These are phyloP conservation scores for Zingel zingel DNA, from an alignment of 2,113 vertebrate genomes.

Conservation along the genomic window DNA sequence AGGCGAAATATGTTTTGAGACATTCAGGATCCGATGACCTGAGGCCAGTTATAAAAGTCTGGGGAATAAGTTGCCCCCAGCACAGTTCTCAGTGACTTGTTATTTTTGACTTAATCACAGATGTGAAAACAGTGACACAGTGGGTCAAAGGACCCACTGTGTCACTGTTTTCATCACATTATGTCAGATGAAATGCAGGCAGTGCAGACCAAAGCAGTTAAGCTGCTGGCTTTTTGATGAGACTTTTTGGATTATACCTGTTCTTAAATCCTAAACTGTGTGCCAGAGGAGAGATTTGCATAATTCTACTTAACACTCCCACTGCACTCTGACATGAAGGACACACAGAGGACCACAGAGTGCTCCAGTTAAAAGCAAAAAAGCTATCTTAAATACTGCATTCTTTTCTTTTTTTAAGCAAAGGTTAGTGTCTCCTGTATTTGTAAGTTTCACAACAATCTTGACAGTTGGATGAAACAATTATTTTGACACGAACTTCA, in stretches of 20 bases:
- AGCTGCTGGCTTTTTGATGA: slow-evolving; percentile 57
- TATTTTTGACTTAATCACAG: not conserved
- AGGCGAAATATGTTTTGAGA: not conserved
- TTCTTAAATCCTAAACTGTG: slow-evolving; percentile 19
- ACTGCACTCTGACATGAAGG: slow-evolving; percentile 30
- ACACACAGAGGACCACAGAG: not conserved
- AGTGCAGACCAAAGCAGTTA: not conserved
- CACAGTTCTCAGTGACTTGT: not conserved
- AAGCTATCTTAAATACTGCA: not conserved
- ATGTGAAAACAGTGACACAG: too few relatives aligned
- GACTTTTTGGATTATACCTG: slow-evolving; percentile 48
- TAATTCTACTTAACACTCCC: slow-evolving; percentile 47
- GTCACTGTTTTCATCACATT: slow-evolving; percentile 15
- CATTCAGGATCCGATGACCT: not conserved
- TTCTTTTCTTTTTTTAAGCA: not conserved
- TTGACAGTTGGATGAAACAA: not conserved
- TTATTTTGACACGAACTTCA: not conserved
- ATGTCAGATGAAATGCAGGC: slow-evolving; percentile 11
- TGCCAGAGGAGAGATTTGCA: slow-evolving; percentile 49
- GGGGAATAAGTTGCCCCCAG: not conserved
- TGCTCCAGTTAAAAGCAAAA: not conserved
- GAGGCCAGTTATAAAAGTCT: not conserved
- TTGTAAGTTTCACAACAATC: not conserved
- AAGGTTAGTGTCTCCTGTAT: not conserved
- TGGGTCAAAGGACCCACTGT: too few relatives aligned